Percentiles rank a stretch among this genome's conserved stretches.
Conservation (phyloP, 2,888 invertebrate species). For the Diplolepis rosae region DNA sequence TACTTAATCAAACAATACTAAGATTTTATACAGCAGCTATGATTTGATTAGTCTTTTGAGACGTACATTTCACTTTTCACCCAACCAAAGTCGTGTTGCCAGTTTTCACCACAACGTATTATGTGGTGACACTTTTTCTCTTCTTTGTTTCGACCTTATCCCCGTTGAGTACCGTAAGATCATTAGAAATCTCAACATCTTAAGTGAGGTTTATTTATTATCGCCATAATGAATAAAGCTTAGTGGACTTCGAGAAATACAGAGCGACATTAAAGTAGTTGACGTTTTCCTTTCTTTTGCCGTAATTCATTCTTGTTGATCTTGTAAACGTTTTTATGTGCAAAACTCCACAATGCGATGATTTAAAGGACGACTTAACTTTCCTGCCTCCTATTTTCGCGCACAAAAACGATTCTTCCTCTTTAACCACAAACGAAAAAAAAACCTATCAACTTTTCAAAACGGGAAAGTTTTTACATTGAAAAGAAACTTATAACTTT, state of each 20-base stretch:
- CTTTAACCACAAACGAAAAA: too few relatives aligned
- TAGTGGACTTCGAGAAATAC: neutral
- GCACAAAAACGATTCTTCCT: too few relatives aligned
- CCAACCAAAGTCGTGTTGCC: constrained; percentile 13
- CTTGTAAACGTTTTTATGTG: neutral
- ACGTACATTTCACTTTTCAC: constrained; percentile 23
- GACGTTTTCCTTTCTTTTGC: neutral
- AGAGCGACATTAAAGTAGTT: neutral
- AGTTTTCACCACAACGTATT: constrained; percentile 5
- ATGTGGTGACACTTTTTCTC: constrained; percentile 4
- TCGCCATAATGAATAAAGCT: neutral
- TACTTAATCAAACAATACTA: too few relatives aligned
- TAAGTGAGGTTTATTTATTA: constrained; percentile 11
- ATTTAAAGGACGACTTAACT: neutral
- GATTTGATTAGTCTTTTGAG: neutral
- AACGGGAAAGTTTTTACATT: too few relatives aligned
- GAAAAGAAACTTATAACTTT: too few relatives aligned
- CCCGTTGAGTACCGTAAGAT: neutral
- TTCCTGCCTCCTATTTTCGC: neutral
- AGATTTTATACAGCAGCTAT: neutral
- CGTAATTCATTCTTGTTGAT: neutral
- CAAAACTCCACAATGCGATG: neutral
- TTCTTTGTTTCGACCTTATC: neutral
- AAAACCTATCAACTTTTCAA: too few relatives aligned
- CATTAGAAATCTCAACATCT: constrained; percentile 19